Percentiles rank a stretch among this genome's conserved stretches.
These are phyloP conservation scores for Helicoverpa assulta DNA, from an alignment of 2,888 invertebrate genomes.

Conservation along the genomic window DNA sequence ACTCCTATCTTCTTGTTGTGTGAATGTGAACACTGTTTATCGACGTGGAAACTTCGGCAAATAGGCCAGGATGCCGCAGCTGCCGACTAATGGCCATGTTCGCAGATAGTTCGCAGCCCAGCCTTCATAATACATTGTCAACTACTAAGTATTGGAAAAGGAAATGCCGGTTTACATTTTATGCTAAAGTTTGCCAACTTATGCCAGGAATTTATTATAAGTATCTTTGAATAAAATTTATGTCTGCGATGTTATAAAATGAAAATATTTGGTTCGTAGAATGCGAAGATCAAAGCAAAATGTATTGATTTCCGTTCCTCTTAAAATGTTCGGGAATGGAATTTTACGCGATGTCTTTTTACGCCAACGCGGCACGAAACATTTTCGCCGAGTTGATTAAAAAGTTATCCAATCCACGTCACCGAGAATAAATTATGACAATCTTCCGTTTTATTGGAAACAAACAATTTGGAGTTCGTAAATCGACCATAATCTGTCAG, in stretches of 20 bases:
- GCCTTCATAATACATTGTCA: slow-evolving; percentile 41
- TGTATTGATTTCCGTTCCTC: slow-evolving; percentile 30
- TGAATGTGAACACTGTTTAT: slow-evolving; percentile 51
- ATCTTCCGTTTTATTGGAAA: slow-evolving; percentile 29
- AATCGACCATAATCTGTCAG: slow-evolving; percentile 50
- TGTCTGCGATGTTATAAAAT: slow-evolving; percentile 20
- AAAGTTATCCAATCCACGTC: slow-evolving; percentile 39
- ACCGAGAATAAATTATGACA: slow-evolving; percentile 39
- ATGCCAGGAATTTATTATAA: neutral
- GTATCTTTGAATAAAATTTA: slow-evolving; percentile 8
- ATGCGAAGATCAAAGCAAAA: slow-evolving; percentile 29
- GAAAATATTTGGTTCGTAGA: slow-evolving; percentile 10
- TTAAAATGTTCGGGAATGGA: neutral
- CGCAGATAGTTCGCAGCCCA: slow-evolving; percentile 41
- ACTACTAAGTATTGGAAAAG: slow-evolving; percentile 22
- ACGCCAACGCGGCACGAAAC: slow-evolving; percentile 19
- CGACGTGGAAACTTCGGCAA: slow-evolving; percentile 55
- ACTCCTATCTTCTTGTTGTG: slow-evolving; percentile 35
- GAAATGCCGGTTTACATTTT: slow-evolving; percentile 23
- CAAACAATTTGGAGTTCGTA: slow-evolving; percentile 42
- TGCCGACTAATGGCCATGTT: slow-evolving; percentile 52
- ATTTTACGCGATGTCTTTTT: slow-evolving; percentile 14
- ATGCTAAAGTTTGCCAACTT: slow-evolving; percentile 20
- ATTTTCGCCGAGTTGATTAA: slow-evolving; percentile 44
- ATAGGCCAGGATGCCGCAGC: slow-evolving; percentile 47